Evolutionary conservation across 2,113 vertebrate genomes (phyloP), one percentile per base, ranked within the genome.

Genomic region (Chloroceryle aenea): DNA sequence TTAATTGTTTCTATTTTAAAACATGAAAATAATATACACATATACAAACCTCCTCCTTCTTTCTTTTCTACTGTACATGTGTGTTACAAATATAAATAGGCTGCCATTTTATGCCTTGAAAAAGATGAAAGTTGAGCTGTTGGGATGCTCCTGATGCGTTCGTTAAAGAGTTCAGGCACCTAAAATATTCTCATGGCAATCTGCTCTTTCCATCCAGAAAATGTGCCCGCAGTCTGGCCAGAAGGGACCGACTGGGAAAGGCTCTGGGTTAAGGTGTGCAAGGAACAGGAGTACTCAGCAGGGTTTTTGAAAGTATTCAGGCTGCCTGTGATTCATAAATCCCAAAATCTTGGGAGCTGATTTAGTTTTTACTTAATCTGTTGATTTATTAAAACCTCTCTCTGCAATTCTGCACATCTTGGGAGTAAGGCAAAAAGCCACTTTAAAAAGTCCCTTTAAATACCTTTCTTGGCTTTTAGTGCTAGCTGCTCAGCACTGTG

Each of bases 1-100:
- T 97, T 97, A 97, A 94, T 94, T 97, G 95, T 97, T 97, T 97
- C 97, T 97, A 97, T 97, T 97, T 97, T 95, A 93, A 97, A 96
- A 93, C 79, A 77, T 4, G 45, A 92, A 95, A 97, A 93, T 92
- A 94, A 93, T 89, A 94, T 45, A 93, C 67, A 90, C 72, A 90
- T 61, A 96, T 63, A 86, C 36, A 90, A 82, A 40, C 20, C 12
- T 26, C n/a, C 38, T 10, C 12, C 32, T 79, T 53, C 79, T 38
- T 71, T 81, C 32, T 92, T 77, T 90, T 86, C 80, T 93, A 76
- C 48, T 50, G 45, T 79, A 94, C 69, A 85, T 8, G 4, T 56
- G n/a, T 32, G 62, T 64, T 72, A 89, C 91, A 94, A 93, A 79
- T 45, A 76, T 34, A 48, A 92, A 92, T 50, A 76, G 0, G 5